A percentile compares a stretch with the other conserved stretches of the same genome.
Evolutionary conservation across 2,797 vertebrate genomes (phyloP).

Genomic region (Parauchenoglanis ngamensis): DNA sequence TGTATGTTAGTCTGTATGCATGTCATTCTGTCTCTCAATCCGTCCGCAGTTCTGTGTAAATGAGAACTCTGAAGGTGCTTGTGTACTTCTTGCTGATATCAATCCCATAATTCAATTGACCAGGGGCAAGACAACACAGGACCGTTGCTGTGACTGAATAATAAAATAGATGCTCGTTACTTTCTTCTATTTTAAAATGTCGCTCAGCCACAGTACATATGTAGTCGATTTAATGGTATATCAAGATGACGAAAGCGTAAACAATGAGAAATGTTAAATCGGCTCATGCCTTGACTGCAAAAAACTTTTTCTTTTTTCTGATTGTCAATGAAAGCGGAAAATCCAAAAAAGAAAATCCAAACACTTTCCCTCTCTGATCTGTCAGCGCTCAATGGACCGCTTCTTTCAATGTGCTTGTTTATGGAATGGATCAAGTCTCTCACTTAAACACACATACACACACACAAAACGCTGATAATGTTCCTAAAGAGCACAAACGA

Average conservation of each 20-base stretch:
- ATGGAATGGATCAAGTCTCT: background rate
- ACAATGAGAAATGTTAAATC: background rate
- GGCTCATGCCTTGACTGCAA: background rate
- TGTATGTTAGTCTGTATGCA: background rate
- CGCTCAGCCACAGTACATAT: background rate
- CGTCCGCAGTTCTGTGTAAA: background rate
- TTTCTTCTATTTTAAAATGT: background rate
- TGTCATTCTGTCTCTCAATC: background rate
- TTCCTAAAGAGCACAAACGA: slow-evolving; percentile 49
- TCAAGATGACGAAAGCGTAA: background rate
- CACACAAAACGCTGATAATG: slow-evolving; percentile 25
- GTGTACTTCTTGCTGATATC: background rate
- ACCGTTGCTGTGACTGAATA: background rate
- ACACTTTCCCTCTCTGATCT: slow-evolving; percentile 22
- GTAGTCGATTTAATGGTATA: background rate
- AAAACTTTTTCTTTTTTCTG: background rate
- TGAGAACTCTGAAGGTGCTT: too few relatives aligned
- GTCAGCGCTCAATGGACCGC: slow-evolving; percentile 8
- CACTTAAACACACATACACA: slow-evolving; percentile 29
- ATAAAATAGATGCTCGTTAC: background rate
- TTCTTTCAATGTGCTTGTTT: slow-evolving; percentile 17
- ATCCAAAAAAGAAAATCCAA: background rate
- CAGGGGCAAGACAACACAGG: background rate
- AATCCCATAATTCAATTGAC: background rate
- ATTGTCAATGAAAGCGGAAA: background rate